Evolutionary conservation across 1,140 invertebrate species (phyloP), one percentile per base, ranked within the genome.

Genomic region (Drosophila burlai): DNA sequence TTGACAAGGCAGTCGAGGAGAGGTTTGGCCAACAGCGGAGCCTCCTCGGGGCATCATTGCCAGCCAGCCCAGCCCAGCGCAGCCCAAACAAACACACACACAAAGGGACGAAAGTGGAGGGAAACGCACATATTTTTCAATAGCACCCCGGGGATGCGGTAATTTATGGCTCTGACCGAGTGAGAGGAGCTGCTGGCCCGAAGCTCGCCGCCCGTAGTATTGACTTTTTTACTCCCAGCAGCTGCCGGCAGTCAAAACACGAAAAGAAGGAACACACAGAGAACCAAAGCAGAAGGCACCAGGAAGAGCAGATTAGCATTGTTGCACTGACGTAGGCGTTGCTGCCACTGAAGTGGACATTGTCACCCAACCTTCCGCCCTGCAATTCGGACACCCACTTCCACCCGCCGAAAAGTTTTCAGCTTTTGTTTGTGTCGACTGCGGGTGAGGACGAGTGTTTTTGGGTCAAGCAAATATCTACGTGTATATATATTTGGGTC

Each of bases 131-230:
- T 76, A 73, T 66, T 76, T 85, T 76, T 84, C 81, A 90, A 89
- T 89, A 89, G 85, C 85, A 90, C 85, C 85, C 85, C 65, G 42
- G 85, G 85, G 85, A 89, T 89, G 85, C 78, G 75, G 81, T 89
- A 90, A 89, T 89, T 89, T 89, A 89, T 89, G 85, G 76, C 81
- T 89, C 81, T 76, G 84, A 84, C 84, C 84, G 81, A 89, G 55
- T 83, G 81, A 84, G 81, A 84, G 55, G 46, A 61, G 67, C 60
- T 31, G 46, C 15, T 10, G 16, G 38, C 42, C 58, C 40, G 38
- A 49, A 16, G 52, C 54, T 36, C 65, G 59, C 66, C 63, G 52
- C 45, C 67, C 59, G 66, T 72, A 50, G 65, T 76, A 89, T 89
- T 89, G 85, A 89, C 85, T 89, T 90, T 81, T 84, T 81, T 59